Conservation (phyloP, 2,113 vertebrate genomes). For the Podarcis cretensis region DNA sequence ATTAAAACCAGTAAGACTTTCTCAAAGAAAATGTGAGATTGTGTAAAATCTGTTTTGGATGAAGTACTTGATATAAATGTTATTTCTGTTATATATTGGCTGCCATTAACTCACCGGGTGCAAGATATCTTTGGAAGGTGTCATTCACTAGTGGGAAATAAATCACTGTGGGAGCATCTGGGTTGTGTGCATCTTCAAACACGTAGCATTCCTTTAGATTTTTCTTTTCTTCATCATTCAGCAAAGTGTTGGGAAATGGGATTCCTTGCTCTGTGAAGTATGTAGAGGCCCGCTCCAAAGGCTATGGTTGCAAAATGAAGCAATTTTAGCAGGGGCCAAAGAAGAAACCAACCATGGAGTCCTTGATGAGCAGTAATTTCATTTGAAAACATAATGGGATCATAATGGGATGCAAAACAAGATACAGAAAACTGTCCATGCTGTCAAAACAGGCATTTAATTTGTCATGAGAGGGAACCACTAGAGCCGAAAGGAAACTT, state of each 20-base stretch:
- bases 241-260: constrained; percentile 70
- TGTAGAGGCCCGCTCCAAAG: constrained; percentile 74
- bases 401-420: neutral
- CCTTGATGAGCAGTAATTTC: neutral
- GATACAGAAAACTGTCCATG: neutral
- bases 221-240: constrained; percentile 68
- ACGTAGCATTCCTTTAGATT: constrained; percentile 81
- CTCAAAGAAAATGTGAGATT: neutral
- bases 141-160: constrained; percentile 82
- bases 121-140: constrained; percentile 76
- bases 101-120: constrained; percentile 74
- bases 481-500: neutral
- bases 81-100: neutral
- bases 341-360: constrained; percentile 32
- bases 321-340: neutral
- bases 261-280: constrained; percentile 77
- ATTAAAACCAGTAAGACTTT: neutral
- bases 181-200: constrained; percentile 65
- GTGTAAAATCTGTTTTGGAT: neutral
- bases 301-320: constrained; percentile 59
- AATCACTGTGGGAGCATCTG: constrained; percentile 71
- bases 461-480: neutral
- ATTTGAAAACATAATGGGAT: neutral
- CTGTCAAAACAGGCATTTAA: neutral
- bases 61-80: neutral